These are phyloP conservation scores for Physocephala rufipes DNA, from an alignment of 2,888 invertebrate genomes.

Conservation along the genomic window DNA sequence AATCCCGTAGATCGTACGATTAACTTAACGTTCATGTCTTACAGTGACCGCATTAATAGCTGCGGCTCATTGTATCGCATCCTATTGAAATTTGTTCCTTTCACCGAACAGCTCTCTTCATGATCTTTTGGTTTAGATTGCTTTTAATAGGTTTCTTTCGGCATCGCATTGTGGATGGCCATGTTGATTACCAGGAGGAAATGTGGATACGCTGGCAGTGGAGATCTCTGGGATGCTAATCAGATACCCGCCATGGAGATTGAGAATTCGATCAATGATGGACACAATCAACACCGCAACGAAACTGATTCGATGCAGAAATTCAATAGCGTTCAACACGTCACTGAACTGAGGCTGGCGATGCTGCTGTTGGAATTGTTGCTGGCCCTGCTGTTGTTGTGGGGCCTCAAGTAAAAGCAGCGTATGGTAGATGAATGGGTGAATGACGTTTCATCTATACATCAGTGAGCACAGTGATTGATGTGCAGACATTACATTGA, in stretches of 20 bases:
- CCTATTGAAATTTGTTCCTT: neutral
- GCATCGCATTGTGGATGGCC: conserved; percentile 10
- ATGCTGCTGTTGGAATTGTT: no score
- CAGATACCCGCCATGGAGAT: neutral
- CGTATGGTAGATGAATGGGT: neutral
- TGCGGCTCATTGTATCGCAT: neutral
- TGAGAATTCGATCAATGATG: neutral
- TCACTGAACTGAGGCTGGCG: no score
- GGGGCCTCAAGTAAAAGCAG: conserved; percentile 1
- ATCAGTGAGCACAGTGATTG: no score
- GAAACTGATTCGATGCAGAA: no score
- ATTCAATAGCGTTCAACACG: no score
- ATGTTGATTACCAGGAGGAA: conserved; percentile 13
- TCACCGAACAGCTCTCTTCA: neutral
- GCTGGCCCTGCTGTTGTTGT: neutral
- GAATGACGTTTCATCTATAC: no score
- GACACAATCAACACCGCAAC: neutral
- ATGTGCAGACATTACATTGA: no score
- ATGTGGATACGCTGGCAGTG: neutral
- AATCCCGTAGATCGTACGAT: neutral
- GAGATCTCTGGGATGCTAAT: no score
- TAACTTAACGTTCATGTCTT: neutral
- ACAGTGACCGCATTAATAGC: neutral
- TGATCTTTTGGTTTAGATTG: neutral
- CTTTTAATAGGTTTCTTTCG: conserved; percentile 24